These are phyloP conservation scores for Strigamia crassipes DNA, from an alignment of 2,888 invertebrate genomes.

Conservation along the genomic window DNA sequence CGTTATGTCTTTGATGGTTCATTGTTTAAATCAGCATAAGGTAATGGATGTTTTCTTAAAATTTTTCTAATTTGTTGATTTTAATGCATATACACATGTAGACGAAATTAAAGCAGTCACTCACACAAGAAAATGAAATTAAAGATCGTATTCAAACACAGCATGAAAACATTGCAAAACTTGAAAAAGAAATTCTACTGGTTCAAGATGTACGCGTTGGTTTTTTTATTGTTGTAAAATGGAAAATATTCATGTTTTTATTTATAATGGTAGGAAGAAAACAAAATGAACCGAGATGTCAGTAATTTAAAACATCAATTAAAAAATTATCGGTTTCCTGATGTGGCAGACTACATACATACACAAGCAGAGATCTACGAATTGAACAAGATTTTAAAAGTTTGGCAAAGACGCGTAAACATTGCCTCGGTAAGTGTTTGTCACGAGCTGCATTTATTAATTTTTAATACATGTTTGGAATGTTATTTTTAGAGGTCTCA, in stretches of 20 bases:
- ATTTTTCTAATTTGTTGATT: background rate
- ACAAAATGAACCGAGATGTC: background rate
- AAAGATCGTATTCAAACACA: background rate
- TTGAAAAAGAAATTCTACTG: background rate
- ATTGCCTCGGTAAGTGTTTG: background rate
- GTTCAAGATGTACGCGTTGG: background rate
- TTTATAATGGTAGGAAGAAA: background rate
- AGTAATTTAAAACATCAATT: background rate
- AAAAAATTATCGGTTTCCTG: slow-evolving; percentile 14
- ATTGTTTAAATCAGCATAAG: background rate
- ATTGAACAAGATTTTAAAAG: background rate
- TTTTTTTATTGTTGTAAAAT: background rate
- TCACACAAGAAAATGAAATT: background rate
- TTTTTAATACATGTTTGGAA: no score
- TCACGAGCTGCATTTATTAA: no score
- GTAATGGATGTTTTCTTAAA: background rate
- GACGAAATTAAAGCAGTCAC: slow-evolving; percentile 12
- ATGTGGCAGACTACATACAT: slow-evolving; percentile 35
- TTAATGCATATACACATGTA: background rate
- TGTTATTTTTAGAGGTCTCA: no score
- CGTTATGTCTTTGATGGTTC: background rate
- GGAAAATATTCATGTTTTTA: background rate
- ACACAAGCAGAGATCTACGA: slow-evolving; percentile 43
- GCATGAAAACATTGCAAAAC: background rate
- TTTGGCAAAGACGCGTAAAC: background rate